Percentiles rank a stretch among this genome's conserved stretches.
Conservation (phyloP, 2,888 invertebrate genomes). For the Cheilosia urbana region DNA sequence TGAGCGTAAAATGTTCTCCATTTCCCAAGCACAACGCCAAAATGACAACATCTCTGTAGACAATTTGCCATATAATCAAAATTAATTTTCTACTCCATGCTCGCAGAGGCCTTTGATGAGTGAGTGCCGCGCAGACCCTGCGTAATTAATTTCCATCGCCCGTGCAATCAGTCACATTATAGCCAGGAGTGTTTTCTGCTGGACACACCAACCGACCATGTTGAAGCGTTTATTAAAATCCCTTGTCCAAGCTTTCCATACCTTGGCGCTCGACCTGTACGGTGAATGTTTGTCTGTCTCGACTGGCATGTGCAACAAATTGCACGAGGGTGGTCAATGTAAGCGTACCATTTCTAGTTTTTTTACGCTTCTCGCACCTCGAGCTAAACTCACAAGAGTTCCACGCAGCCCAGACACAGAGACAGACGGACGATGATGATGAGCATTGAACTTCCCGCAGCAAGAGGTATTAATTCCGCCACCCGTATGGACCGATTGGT, state of each 20-base stretch:
- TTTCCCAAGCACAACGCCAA: no score
- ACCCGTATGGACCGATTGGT: constrained; percentile 57
- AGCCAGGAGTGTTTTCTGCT: constrained; percentile 37
- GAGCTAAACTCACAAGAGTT: constrained; percentile 32
- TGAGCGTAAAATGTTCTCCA: no score
- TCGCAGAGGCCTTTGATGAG: constrained; percentile 40
- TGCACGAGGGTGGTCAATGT: constrained; percentile 66
- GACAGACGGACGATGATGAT: constrained; percentile 17
- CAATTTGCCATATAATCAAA: constrained; percentile 59
- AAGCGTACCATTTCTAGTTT: constrained; percentile 29
- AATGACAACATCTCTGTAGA: not conserved
- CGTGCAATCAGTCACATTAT: constrained; percentile 68
- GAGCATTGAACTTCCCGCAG: constrained; percentile 71
- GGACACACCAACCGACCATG: constrained; percentile 8
- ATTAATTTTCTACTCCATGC: constrained; percentile 56
- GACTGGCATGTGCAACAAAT: constrained; percentile 67
- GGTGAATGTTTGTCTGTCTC: constrained; percentile 44
- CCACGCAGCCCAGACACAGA: constrained; percentile 8
- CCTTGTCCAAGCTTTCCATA: constrained; percentile 22
- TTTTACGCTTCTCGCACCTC: not conserved
- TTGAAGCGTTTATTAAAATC: constrained; percentile 55
- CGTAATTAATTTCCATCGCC: constrained; percentile 68
- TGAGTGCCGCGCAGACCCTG: constrained; percentile 7
- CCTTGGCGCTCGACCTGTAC: constrained; percentile 1
- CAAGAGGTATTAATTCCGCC: constrained; percentile 64